A percentile compares a stretch with the other conserved stretches of the same genome.
These are phyloP conservation scores for Electrophaes corylata DNA, from an alignment of 2,888 invertebrate species.

Conservation along the genomic window DNA sequence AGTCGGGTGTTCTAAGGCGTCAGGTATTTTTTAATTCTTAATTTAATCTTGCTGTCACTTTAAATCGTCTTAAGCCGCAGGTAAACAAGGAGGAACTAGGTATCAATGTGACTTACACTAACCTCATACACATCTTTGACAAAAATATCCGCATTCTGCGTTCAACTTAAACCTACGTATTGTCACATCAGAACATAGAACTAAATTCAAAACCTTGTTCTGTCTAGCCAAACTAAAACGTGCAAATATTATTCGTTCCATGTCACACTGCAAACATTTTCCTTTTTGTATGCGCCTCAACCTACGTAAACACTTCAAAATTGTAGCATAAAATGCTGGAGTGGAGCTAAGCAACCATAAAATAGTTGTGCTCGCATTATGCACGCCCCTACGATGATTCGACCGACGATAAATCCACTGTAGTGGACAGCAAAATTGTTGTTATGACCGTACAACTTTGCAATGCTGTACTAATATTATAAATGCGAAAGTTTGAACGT, in stretches of 20 bases:
- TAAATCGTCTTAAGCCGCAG: too few species aligned
- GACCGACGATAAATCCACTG: constrained; percentile 77
- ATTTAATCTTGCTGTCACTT: too few species aligned
- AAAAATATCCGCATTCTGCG: too few species aligned
- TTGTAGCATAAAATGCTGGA: constrained; percentile 57
- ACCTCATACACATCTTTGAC: too few species aligned
- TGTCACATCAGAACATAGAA: too few species aligned
- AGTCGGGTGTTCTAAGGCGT: too few species aligned
- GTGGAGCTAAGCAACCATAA: constrained; percentile 69
- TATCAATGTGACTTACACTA: too few species aligned
- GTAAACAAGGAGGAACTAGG: too few species aligned
- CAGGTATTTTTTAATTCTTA: too few species aligned
- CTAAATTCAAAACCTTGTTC: too few species aligned
- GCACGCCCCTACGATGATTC: constrained; percentile 81
- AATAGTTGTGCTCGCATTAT: constrained; percentile 76
- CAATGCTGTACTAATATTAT: constrained; percentile 56
- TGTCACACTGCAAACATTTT: constrained; percentile 6
- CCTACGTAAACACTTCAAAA: constrained; percentile 54
- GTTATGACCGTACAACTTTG: constrained; percentile 75
- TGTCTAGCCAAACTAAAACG: too few species aligned
- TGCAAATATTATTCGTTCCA: background rate
- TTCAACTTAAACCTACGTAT: too few species aligned
- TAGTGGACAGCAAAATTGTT: constrained; percentile 82
- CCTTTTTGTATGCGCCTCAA: constrained; percentile 26
- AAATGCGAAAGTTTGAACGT: constrained; percentile 11